phyloP scores from a whole-genome alignment of 2,797 vertebrate species.

The Lepus townsendii region DNA sequence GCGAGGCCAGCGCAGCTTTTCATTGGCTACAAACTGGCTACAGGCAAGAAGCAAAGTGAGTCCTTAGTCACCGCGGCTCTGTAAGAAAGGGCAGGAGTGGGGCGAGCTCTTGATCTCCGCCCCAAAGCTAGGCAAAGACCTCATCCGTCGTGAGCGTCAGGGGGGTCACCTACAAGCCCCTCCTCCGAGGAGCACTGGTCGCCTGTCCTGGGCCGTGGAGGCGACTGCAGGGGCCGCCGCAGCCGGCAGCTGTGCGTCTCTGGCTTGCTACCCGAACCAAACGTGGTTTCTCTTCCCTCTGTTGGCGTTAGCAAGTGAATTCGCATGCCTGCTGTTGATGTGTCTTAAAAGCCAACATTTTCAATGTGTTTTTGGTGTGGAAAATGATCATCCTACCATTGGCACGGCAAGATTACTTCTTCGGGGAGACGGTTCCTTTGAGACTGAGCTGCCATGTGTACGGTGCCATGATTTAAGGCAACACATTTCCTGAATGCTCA shows the following conservation, averaged over 20 bases:
- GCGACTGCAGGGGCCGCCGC: neutral
- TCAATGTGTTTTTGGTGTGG: constrained; percentile 70
- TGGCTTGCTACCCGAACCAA: constrained; percentile 30
- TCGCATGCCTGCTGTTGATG: constrained; percentile 71
- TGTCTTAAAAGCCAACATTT: constrained; percentile 80
- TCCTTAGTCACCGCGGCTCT: neutral
- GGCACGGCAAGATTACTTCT: constrained; percentile 69
- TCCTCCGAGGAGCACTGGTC: neutral
- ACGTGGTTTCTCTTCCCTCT: constrained; percentile 60
- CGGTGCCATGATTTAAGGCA: constrained; percentile 56
- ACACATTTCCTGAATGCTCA: constrained; percentile 44
- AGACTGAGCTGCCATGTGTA: constrained; percentile 70
- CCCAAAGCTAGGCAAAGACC: neutral
- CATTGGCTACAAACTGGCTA: constrained; percentile 79
- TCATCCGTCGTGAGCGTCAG: neutral
- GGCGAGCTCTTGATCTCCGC: neutral
- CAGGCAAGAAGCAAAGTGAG: constrained; percentile 73
- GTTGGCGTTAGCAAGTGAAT: constrained; percentile 59
- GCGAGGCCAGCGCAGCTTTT: constrained; percentile 78
- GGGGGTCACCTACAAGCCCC: neutral
- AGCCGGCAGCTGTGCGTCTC: neutral
- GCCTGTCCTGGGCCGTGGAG: neutral
- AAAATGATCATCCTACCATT: constrained; percentile 76
- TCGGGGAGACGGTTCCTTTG: constrained; percentile 71
- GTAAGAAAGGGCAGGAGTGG: neutral